A percentile compares a stretch with the other conserved stretches of the same genome.
These are phyloP conservation scores for Zygothrica quintamaculata DNA, from an alignment of 2,888 invertebrate species.

Conservation along the genomic window DNA sequence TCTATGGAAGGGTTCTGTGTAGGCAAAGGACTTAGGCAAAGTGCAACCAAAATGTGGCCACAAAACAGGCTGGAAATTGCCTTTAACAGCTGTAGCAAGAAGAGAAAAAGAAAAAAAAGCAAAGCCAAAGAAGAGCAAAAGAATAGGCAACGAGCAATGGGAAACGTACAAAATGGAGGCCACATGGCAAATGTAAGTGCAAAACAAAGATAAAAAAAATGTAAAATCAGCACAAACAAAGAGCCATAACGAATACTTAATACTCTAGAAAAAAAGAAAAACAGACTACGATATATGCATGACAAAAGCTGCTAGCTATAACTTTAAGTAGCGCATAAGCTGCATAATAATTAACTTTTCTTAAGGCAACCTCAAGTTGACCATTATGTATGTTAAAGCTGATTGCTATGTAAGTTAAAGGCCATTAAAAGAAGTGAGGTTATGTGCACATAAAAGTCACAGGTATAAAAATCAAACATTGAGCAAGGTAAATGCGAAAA, in stretches of 20 bases:
- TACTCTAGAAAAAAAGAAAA: too few species aligned
- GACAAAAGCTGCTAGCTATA: too few species aligned
- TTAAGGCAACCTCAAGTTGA: too few species aligned
- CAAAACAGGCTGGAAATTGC: constrained; percentile 64
- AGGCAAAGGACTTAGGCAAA: constrained; percentile 34
- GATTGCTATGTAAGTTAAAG: too few species aligned
- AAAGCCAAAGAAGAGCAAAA: constrained; percentile 9
- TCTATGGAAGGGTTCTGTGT: constrained; percentile 29
- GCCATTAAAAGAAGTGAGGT: too few species aligned
- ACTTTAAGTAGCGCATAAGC: too few species aligned
- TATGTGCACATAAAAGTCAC: not conserved
- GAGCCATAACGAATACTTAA: not conserved
- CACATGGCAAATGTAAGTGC: constrained; percentile 60
- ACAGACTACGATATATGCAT: too few species aligned
- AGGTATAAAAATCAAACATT: constrained; percentile 12
- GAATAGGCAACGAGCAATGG: constrained; percentile 20
- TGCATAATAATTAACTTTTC: too few species aligned
- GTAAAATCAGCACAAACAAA: constrained; percentile 48
- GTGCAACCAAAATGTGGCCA: constrained; percentile 64
- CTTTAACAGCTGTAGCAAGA: constrained; percentile 61
- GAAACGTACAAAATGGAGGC: constrained; percentile 33
- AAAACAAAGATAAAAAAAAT: constrained; percentile 67
- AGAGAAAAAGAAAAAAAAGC: constrained; percentile 25
- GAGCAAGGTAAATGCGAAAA: constrained; percentile 4
- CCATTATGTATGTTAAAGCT: too few species aligned